Evolutionary conservation across 2,113 vertebrate genomes (phyloP), one percentile per base, ranked within the genome.

Genomic region (Ranitomeya imitator): DNA sequence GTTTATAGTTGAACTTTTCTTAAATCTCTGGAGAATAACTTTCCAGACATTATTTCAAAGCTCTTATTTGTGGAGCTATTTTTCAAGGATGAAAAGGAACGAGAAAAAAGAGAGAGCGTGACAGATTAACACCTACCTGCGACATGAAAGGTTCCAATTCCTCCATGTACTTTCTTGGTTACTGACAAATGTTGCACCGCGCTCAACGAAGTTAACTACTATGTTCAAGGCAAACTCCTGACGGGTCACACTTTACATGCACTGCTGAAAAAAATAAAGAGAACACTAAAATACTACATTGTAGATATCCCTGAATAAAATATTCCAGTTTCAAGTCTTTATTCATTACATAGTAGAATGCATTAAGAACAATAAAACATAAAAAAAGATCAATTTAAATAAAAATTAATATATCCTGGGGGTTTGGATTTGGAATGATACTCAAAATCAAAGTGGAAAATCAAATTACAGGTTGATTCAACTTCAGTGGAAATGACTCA

Each of bases 81-180:
- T 83, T 60, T 31, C 4, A 45, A 65, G 60, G 80, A 67, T 83
- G 37, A 83, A 83, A 79, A 11, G 21, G 21, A 79, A 83, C 9
- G 52, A 52, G 60, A 23, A 83, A 82, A 82, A 63, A 63, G 31
- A 45, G 61, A 31, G 16, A 7, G 19, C 23, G 37, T 83, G 80
- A 65, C 37, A 65, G 80, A 67, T 83, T 83, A 65, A 52, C 80
- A 61, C 31, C 37, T 67, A 65, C 16, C 60, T 45, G 21, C 31
- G 9, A 65, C 80, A 65, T 65, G 60, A 83, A 82, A 83, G 60
- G 31, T 65, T 37, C 80, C 80, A 83, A 63, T 83, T 51, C 37
- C 37, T 60, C 19, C 37, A 51, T 65, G 37, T 65, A 13, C 19
- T 52, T 63, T 51, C 37, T 13, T 65, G 80, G 31, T 67, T 65